These are phyloP conservation scores for Nothura maculosa DNA, from an alignment of 2,797 vertebrate species.

Conservation along the genomic window DNA sequence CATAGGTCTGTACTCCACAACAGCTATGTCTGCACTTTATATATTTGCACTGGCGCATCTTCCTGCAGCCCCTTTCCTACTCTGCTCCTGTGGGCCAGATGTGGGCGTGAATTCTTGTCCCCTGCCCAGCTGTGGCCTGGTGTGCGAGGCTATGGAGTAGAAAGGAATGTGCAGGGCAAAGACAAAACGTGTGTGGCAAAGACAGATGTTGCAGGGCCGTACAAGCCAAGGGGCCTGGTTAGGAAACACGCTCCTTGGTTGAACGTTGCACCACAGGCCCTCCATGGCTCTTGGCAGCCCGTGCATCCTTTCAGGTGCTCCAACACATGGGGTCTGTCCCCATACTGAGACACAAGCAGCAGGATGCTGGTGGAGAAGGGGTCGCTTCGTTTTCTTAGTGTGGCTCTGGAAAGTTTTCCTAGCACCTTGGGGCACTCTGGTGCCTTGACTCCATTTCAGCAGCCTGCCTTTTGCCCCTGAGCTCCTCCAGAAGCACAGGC, in stretches of 20 bases:
- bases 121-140: not conserved
- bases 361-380: not conserved
- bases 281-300: not conserved
- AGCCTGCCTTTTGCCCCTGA: not conserved
- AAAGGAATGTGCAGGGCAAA: not conserved
- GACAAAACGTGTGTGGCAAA: not conserved
- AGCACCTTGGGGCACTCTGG: not conserved
- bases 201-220: not conserved
- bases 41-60: not conserved
- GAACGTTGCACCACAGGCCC: fast-evolving
- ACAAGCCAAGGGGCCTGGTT: not conserved
- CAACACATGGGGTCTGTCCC: not conserved
- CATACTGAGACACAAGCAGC: not conserved
- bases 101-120: not conserved
- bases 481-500: not conserved
- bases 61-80: not conserved
- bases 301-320: not conserved
- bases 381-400: not conserved
- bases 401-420: not conserved
- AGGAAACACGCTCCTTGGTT: not conserved
- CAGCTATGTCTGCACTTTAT: not conserved
- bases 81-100: not conserved
- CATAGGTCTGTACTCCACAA: not conserved
- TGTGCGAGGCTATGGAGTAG: not conserved
- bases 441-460: not conserved